Evolutionary conservation across 2,888 invertebrate species (phyloP).

Genomic region (Hyposoter dolosus): DNA sequence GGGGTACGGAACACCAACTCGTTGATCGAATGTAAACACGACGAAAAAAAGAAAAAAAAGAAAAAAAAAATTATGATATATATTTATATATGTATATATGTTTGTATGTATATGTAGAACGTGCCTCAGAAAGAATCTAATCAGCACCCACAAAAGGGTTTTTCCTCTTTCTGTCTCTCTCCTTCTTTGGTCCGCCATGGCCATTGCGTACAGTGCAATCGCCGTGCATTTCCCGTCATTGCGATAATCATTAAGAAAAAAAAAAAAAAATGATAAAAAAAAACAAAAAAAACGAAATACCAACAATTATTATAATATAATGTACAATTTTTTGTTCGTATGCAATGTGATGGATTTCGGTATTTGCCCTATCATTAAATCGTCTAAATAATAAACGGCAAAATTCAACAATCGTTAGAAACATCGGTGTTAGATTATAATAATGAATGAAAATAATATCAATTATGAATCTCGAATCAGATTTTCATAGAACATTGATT

Average conservation of each 20-base stretch:
- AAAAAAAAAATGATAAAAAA: conserved; percentile 69
- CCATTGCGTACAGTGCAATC: conserved; percentile 65
- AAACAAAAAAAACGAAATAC: neutral
- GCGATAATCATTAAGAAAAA: conserved; percentile 71
- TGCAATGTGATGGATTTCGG: conserved; percentile 27
- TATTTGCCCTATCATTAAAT: conserved; percentile 32
- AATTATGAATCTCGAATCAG: conserved; percentile 76
- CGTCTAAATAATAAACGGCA: conserved; percentile 65
- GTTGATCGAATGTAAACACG: conserved; percentile 31
- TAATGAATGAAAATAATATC: conserved; percentile 68
- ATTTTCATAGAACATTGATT: conserved; percentile 54
- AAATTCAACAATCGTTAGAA: conserved; percentile 62
- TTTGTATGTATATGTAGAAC: conserved; percentile 37
- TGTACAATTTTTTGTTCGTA: conserved; percentile 72
- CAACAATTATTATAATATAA: conserved; percentile 75
- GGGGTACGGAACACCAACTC: conserved; percentile 36
- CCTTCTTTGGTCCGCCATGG: conserved; percentile 81
- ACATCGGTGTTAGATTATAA: conserved; percentile 69
- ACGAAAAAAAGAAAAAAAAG: conserved; percentile 28
- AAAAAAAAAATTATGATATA: conserved; percentile 24
- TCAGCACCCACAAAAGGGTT: conserved; percentile 57
- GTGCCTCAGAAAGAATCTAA: conserved; percentile 65
- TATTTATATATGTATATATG: conserved; percentile 28
- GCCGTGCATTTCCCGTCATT: conserved; percentile 74
- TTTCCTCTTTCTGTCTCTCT: conserved; percentile 62